Percentiles rank a stretch among this genome's conserved stretches.
Conservation (phyloP, 2,113 vertebrate genomes). For the zebrafish (Danio rerio) region DNA sequence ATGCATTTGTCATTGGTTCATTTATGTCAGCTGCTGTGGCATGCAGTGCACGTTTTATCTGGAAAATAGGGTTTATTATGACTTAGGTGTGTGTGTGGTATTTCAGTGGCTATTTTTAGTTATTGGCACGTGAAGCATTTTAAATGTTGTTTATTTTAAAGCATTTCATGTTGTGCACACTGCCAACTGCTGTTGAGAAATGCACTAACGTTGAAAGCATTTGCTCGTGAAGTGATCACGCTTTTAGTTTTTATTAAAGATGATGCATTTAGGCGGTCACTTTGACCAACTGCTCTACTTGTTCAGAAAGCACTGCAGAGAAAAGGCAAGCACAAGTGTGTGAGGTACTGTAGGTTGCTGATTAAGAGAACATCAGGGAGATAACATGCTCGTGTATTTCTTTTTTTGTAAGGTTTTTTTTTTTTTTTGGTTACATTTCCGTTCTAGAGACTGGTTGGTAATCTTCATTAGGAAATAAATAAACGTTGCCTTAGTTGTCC, state of each 20-base stretch:
- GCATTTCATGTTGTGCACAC: slow-evolving; percentile 16
- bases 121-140: slow-evolving; percentile 65
- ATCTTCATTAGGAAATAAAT: background rate
- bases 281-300: slow-evolving; percentile 53
- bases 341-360: slow-evolving; percentile 56
- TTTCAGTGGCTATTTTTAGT: slow-evolving; percentile 52
- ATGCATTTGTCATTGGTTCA: background rate
- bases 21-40: slow-evolving; percentile 28
- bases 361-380: background rate
- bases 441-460: background rate
- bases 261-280: slow-evolving; percentile 53
- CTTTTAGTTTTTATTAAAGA: slow-evolving; percentile 48
- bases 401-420: slow-evolving; percentile 14
- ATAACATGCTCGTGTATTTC: slow-evolving; percentile 3
- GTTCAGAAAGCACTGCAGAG: slow-evolving; percentile 58
- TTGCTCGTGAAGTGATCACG: background rate
- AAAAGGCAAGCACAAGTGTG: slow-evolving; percentile 60
- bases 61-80: slow-evolving; percentile 36
- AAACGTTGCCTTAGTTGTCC: slow-evolving; percentile 72
- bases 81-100: slow-evolving; percentile 20
- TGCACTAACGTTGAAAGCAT: background rate
- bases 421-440: slow-evolving; percentile 7
- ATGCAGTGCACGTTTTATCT: slow-evolving; percentile 50
- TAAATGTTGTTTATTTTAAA: slow-evolving; percentile 9
- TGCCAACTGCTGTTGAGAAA: slow-evolving; percentile 25